Evolutionary conservation across 2,888 invertebrate species (phyloP).

Genomic region (Rhagonycha lutea): DNA sequence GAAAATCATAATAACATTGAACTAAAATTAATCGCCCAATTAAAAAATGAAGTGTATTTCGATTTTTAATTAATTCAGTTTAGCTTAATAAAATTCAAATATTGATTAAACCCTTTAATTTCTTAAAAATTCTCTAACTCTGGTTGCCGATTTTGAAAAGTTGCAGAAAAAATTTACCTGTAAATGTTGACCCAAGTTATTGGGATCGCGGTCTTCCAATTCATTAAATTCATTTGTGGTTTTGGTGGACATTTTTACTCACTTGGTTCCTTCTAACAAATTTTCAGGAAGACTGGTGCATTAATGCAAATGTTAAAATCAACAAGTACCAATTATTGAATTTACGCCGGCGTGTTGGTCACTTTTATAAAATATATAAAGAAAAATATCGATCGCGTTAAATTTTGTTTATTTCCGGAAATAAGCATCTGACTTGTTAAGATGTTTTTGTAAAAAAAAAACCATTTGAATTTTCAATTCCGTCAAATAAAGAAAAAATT

Average conservation of each 20-base stretch:
- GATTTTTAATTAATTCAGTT: not conserved
- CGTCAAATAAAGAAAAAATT: not conserved
- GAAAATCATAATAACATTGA: not conserved
- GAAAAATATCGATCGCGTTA: constrained; percentile 34
- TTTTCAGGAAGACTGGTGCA: constrained; percentile 23
- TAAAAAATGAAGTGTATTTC: not conserved
- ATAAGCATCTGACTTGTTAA: not conserved
- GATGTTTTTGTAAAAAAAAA: not conserved
- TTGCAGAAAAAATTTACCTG: constrained; percentile 58
- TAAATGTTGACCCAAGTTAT: constrained; percentile 69
- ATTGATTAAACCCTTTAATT: not conserved
- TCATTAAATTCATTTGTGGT: constrained; percentile 56
- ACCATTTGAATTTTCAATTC: not conserved
- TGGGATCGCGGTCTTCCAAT: constrained; percentile 73
- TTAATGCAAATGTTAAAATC: constrained; percentile 24
- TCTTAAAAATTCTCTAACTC: not conserved
- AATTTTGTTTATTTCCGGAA: not conserved
- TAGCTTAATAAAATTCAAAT: not conserved
- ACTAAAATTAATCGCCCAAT: not conserved
- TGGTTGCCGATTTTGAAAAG: not conserved
- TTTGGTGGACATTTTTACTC: constrained; percentile 45
- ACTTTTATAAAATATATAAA: constrained; percentile 18
- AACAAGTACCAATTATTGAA: constrained; percentile 32
- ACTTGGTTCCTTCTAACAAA: constrained; percentile 13
- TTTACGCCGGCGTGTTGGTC: constrained; percentile 35